Evolutionary conservation across 1,140 invertebrate species (phyloP).

Genomic region (Mercenaria mercenaria): DNA sequence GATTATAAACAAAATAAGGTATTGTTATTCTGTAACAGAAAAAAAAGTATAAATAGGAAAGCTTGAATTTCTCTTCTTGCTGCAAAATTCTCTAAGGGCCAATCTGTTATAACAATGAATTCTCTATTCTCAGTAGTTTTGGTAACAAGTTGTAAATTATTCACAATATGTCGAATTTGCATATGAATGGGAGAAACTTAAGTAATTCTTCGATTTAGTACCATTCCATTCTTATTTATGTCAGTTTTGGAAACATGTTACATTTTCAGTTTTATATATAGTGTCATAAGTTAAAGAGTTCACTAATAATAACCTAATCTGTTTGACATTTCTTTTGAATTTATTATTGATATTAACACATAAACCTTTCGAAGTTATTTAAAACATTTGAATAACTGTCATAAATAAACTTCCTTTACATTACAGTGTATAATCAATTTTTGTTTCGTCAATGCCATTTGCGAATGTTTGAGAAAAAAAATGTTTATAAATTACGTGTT

Average conservation of each 20-base stretch:
- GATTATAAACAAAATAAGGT: no score
- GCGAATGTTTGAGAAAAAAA: conserved; percentile 21
- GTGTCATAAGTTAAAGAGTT: conserved; percentile 19
- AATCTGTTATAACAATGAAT: no score
- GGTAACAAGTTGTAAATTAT: not conserved
- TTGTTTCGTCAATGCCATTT: conserved; percentile 21
- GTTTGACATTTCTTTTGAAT: conserved; percentile 31
- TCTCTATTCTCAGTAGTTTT: not conserved
- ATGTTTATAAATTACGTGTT: conserved; percentile 10
- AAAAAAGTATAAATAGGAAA: no score
- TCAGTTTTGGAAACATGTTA: not conserved
- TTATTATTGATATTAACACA: conserved; percentile 37
- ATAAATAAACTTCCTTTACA: conserved; percentile 11
- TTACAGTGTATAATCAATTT: conserved; percentile 15
- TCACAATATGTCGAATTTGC: not conserved
- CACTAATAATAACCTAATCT: not conserved
- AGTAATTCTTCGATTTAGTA: conserved; percentile 3
- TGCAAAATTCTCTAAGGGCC: no score
- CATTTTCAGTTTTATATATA: not conserved
- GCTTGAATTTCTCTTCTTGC: no score
- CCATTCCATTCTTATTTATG: not conserved
- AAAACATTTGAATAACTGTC: conserved; percentile 20
- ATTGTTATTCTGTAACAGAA: no score
- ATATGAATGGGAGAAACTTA: not conserved
- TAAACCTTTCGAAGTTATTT: conserved; percentile 28